Evolutionary conservation across 2,797 vertebrate genomes (phyloP), one percentile per base, ranked within the genome.

Genomic region (Acanthopagrus latus): DNA sequence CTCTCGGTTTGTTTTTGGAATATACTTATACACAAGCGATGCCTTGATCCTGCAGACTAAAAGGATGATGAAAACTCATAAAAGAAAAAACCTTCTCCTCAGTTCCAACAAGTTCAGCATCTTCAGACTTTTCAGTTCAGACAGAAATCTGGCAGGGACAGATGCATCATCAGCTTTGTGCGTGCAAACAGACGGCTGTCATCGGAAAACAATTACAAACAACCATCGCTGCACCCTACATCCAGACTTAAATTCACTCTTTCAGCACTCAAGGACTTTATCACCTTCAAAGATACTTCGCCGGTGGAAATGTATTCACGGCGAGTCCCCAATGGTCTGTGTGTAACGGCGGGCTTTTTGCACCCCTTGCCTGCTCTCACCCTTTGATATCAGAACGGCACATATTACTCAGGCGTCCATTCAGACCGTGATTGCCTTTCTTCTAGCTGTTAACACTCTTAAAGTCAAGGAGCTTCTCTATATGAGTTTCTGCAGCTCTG

Each of bases 211-310:
- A 71, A 43, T 56, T 27, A 55, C 52, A 67, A 76, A 80, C 64
- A 70, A 74, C 80, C 67, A 68, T 43, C 11, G 27, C 68, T 51
- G 67, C 63, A 44, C 43, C 7, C 9, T 60, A 68, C 70, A 86
- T 74, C 56, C 25, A 76, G 60, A 58, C 59, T 58, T 50, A 43
- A 66, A 66, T 71, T 59, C 11, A 23, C n/a, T 81, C 58, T 80
- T 78, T 78, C 13, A 58, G 43, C 25, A 71, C 21, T 77, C 65
- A 84, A 87, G 72, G 68, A 78, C 79, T 83, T 23, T 17, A 13
- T 84, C 75, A 74, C 85, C 80, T 86, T 85, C 65, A 76, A 51
- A 80, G 20, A 38, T 58, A 43, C 41, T 29, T n/a, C 33, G 33
- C 63, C 20, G n/a, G 66, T 55, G 4, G 5, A 76, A 70, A 84